A percentile compares a stretch with the other conserved stretches of the same genome.
These are phyloP conservation scores for Synchiropus splendidus DNA, from an alignment of 2,113 vertebrate genomes.

Conservation along the genomic window DNA sequence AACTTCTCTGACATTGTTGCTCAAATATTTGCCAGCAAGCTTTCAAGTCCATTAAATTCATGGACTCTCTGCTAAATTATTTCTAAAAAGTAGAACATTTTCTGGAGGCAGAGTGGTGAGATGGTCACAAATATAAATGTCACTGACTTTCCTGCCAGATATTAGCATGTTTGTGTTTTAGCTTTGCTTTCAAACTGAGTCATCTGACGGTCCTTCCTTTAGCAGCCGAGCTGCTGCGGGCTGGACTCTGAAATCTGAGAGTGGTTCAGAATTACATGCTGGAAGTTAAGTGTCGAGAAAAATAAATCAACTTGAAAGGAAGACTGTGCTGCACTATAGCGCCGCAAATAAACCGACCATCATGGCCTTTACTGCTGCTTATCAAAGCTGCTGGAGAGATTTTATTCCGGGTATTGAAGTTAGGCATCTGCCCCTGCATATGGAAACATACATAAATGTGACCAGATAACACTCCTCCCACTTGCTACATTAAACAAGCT, in stretches of 20 bases:
- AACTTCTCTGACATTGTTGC: no score
- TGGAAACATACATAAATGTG: no score
- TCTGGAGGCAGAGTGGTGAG: constrained; percentile 20
- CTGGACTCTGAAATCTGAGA: constrained; percentile 15
- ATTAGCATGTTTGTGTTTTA: constrained; percentile 7
- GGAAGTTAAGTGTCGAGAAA: constrained; percentile 4
- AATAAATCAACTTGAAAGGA: constrained; percentile 1
- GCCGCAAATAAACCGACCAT: no score
- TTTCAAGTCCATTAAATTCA: no score
- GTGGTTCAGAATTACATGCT: constrained; percentile 2
- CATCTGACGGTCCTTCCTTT: constrained; percentile 26
- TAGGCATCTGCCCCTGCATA: no score
- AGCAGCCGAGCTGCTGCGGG: constrained; percentile 2
- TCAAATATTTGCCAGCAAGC: no score
- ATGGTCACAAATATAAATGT: constrained; percentile 41
- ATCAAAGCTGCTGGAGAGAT: no score
- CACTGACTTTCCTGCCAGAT: constrained; percentile 24
- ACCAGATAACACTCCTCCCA: no score
- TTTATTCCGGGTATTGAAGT: no score
- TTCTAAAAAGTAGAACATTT: constrained; percentile 30
- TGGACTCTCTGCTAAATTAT: no score
- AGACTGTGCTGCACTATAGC: constrained; percentile 6
- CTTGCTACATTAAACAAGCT: no score
- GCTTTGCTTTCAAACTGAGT: constrained; percentile 20
- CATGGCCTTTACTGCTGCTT: no score